Conservation (phyloP, 2,797 vertebrate species). For the Buceros bicornis region DNA sequence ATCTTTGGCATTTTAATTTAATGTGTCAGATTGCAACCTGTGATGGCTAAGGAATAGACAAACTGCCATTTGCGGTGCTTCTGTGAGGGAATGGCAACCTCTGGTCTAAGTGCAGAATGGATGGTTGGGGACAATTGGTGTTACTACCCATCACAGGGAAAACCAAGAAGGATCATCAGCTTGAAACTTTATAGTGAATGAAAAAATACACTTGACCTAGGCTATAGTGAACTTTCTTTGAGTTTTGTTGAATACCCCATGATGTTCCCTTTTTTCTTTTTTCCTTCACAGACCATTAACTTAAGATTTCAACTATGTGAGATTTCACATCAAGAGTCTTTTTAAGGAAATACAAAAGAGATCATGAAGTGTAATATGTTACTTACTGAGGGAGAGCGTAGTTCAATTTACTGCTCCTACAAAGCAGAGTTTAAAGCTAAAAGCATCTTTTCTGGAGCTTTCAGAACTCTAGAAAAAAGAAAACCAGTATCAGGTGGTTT, state of each 20-base stretch:
- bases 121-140: neutral
- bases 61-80: neutral
- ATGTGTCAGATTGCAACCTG: neutral
- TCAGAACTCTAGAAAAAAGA: neutral
- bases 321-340: neutral
- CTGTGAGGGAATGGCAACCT: neutral
- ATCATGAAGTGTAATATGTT: neutral
- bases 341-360: neutral
- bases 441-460: neutral
- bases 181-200: neutral
- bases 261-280: neutral
- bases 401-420: neutral
- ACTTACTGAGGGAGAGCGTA: neutral
- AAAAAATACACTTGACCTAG: neutral
- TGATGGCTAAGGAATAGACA: neutral
- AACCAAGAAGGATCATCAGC: neutral
- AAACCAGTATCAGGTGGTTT: neutral
- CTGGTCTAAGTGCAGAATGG: neutral
- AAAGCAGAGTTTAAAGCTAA: neutral
- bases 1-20: slow-evolving; percentile 1
- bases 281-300: neutral
- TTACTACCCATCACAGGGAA: neutral
- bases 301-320: neutral
- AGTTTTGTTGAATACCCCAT: neutral
- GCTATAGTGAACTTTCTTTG: neutral